Evolutionary conservation across 2,797 vertebrate genomes (phyloP), one percentile per base, ranked within the genome.

Genomic region (Lagodon rhomboides): DNA sequence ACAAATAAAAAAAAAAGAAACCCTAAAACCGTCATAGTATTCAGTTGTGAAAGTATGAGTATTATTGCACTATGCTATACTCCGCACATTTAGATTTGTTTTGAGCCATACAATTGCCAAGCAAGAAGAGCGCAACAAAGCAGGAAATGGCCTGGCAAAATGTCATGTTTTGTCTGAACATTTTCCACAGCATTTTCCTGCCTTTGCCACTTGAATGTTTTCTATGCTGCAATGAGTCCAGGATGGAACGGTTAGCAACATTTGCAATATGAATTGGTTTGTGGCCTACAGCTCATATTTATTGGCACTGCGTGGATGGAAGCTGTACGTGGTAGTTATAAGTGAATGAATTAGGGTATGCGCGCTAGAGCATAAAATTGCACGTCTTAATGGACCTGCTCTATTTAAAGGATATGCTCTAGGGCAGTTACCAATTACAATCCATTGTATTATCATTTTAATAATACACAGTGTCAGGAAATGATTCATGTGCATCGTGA

Each of bases 401-500:
- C 44, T 38, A 46, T 20, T 60, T 44, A 43, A 23, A 65, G 2
- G 34, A 34, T 34, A 34, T 34, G 34, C 34, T 34, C 34, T 34
- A 34, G 9, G 9, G 34, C 34, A 9, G 34, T 9, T 34, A 34
- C 34, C 34, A 34, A 34, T 34, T 34, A 34, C 34, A 9, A 34
- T 34, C 34, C 34, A 8, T 34, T 34, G 34, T 34, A 34, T 34
- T 34, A 9, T 34, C 2, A 47, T 70, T 46, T 30, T 65, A 77
- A 62, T 61, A 54, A 50, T 47, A 43, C 7, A 27, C 68, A 58
- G 65, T 68, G 38, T 62, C 30, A 75, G 50, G 13, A 73, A 68
- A 71, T 55, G 6, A 63, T 70, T 73, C 10, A 53, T 46, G 18
- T 50, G 7, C 10, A 73, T 62, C 17, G 49, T n/a, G 17, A n/a